Base-by-base conservation (phyloP, 2,113 vertebrate genomes). In the Campylomormyrus tamandua region DNA sequence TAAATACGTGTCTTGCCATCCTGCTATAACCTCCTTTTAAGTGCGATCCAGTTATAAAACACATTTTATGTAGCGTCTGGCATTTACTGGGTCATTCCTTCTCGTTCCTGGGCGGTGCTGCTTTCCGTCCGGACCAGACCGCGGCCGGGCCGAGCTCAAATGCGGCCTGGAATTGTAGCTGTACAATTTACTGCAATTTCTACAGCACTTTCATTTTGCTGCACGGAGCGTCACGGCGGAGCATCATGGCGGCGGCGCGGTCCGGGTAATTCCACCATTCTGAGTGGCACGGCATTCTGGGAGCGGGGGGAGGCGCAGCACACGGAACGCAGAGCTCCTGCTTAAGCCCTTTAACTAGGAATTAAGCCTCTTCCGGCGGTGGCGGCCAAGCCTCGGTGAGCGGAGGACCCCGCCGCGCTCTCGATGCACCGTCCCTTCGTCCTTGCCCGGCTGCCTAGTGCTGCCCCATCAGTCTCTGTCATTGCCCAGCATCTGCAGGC, bases 381-480 rank as follows among this genome's bases (percentile, higher is more conserved):
- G 80, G 46, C 91, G 91, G 88, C 88, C 66, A 91, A 93, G 95
- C 6, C 92, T 92, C 90, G 94, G 90, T 84, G 92, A 94, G 93
- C 56, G 90, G 92, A 89, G 93, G 92, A 91, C 88, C 90, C 80
- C 93, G 27, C 39, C 91, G 91, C 93, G 92, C 91, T 89, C 93
- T 93, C 92, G 92, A 91, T 92, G 74, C 19, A 89, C 77, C 87
- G 96, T 97, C 96, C 96, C 95, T 97, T 98, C 94, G 96, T 97
- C 97, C 97, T 99, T 98, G 96, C 94, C 96, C 92, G 92, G 92
- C 94, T 92, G 92, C 93, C 92, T 93, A 93, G 21, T 94, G 92
- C 92, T 70, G 92, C 92, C 94, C 94, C 96, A 97, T 98, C 96
- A 96, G 95, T 98, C 97, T 98, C 93, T 97, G 97, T 98, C 97